These are phyloP conservation scores for Urophycis tenuis DNA, from an alignment of 2,797 vertebrate species.

Conservation along the genomic window DNA sequence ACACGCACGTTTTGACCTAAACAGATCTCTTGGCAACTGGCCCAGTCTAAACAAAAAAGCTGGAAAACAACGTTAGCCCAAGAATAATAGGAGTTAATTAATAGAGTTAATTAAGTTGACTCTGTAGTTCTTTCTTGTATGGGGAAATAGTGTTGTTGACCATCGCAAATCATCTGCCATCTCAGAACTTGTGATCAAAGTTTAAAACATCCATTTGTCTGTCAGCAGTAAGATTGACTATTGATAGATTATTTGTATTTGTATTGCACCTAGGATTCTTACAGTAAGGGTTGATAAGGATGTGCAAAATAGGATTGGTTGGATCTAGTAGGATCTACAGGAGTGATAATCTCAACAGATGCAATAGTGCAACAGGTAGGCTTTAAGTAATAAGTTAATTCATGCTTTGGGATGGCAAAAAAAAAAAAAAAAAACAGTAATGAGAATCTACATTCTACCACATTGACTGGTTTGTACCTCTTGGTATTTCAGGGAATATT, in stretches of 20 bases:
- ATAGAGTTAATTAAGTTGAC: too few species aligned
- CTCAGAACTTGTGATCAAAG: constrained; percentile 41
- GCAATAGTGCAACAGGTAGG: constrained; percentile 61
- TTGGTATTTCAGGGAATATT: constrained; percentile 3
- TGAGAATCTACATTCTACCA: constrained; percentile 36
- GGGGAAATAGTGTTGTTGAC: constrained; percentile 8
- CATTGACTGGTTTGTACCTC: constrained; percentile 16
- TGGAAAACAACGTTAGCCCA: constrained; percentile 28
- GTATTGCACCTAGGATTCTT: constrained; percentile 67
- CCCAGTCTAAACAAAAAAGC: constrained; percentile 15
- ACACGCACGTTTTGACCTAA: constrained; percentile 41
- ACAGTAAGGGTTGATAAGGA: constrained; percentile 55
- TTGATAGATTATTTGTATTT: constrained; percentile 59
- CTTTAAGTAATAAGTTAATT: constrained; percentile 40
- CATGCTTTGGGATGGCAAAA: constrained; percentile 47
- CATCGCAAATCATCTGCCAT: constrained; percentile 45
- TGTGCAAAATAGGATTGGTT: constrained; percentile 61
- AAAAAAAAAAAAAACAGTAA: constrained; percentile 30
- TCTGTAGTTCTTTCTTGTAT: constrained; percentile 25
- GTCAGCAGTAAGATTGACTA: constrained; percentile 63
- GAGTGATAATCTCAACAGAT: constrained; percentile 58
- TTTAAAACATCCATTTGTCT: constrained; percentile 55
- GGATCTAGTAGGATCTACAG: constrained; percentile 43
- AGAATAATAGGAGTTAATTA: constrained; percentile 47
- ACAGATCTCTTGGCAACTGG: constrained; percentile 27